These are phyloP conservation scores for Boloria selene DNA, from an alignment of 2,888 invertebrate species.

Conservation along the genomic window DNA sequence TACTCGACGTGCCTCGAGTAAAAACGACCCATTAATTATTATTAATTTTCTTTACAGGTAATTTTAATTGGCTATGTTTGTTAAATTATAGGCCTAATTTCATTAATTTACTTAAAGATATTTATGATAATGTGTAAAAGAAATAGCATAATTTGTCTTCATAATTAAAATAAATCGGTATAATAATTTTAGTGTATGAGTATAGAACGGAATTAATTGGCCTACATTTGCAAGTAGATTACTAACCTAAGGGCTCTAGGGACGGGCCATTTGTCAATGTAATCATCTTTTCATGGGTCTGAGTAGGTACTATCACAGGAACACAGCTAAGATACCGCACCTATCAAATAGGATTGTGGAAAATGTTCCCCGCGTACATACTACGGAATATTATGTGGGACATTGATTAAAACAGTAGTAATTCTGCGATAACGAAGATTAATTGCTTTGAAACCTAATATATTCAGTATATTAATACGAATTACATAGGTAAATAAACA, in stretches of 20 bases:
- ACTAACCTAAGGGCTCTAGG: conserved; percentile 56
- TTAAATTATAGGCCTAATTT: too few relatives aligned
- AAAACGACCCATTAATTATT: neutral
- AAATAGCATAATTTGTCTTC: conserved; percentile 4
- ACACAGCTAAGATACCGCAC: conserved; percentile 54
- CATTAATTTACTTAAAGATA: neutral
- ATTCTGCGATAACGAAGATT: conserved; percentile 13
- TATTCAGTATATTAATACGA: too few relatives aligned
- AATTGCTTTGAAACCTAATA: neutral
- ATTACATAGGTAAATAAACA: too few relatives aligned
- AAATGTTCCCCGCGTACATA: conserved; percentile 27
- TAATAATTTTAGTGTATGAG: conserved; percentile 50
- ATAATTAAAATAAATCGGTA: conserved; percentile 34
- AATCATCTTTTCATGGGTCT: conserved; percentile 66
- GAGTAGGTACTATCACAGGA: conserved; percentile 51
- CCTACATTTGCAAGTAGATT: conserved; percentile 63
- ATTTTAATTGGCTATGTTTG: too few relatives aligned
- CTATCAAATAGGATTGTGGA: conserved; percentile 49
- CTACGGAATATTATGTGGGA: conserved; percentile 4
- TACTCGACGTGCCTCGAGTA: neutral
- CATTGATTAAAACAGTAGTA: conserved; percentile 21
- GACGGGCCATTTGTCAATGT: conserved; percentile 65
- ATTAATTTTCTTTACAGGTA: neutral
- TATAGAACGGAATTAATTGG: conserved; percentile 61
- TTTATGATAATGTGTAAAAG: neutral